Conservation (phyloP, 2,113 vertebrate species). For the Zosterops lateralis region DNA sequence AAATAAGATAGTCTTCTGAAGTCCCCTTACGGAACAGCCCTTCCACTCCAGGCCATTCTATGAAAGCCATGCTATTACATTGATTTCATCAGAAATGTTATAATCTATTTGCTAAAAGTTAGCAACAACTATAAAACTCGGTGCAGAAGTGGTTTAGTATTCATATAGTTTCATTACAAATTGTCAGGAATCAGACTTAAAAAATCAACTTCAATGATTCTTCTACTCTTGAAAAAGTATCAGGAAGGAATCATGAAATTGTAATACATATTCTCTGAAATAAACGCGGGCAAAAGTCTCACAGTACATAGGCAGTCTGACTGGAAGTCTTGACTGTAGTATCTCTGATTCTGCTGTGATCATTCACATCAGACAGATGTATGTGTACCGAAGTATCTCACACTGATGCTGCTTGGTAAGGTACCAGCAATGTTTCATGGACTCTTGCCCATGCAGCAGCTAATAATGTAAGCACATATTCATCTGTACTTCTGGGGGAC, state of each 20-base stretch:
- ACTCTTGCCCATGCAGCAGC: background rate
- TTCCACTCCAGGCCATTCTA: background rate
- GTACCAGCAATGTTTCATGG: background rate
- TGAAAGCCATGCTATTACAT: background rate
- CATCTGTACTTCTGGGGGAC: background rate
- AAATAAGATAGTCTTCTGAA: background rate
- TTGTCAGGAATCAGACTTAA: background rate
- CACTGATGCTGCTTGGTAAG: background rate
- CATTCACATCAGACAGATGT: background rate
- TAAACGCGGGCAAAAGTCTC: background rate
- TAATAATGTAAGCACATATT: background rate
- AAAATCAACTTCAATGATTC: background rate
- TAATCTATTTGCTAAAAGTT: background rate
- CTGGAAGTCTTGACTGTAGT: background rate
- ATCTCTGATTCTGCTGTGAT: rapidly evolving
- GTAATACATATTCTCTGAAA: background rate
- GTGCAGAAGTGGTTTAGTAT: background rate
- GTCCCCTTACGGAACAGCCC: background rate
- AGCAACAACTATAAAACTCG: background rate
- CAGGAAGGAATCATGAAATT: background rate
- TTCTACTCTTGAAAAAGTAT: background rate
- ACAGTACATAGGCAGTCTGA: background rate
- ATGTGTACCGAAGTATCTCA: background rate
- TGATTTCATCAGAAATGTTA: background rate
- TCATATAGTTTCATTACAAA: background rate